Evolutionary conservation across 2,797 vertebrate genomes (phyloP), one percentile per base, ranked within the genome.

Genomic region (Epinephelus malabaricus): DNA sequence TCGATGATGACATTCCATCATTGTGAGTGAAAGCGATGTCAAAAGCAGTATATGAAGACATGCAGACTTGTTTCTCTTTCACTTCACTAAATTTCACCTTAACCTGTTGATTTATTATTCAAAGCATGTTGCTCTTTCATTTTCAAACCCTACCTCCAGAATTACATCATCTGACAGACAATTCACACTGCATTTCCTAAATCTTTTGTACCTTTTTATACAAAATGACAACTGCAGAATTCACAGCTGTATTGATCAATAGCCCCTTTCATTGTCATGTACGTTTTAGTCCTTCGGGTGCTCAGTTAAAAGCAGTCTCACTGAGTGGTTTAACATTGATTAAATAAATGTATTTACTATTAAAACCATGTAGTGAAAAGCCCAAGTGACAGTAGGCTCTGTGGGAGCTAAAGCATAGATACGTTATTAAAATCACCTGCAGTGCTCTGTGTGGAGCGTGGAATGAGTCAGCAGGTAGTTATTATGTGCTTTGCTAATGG

Each of bases 401-500:
- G 62, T 34, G 49, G 59, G 69, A 64, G 58, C 30, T 8, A 11
- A 60, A 70, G 27, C 65, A 51, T 45, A 18, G 19, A 71, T 18
- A 3, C 40, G 49, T 60, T 47, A 76, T 66, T 79, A 45, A 78
- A 78, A 69, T 63, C 34, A 59, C 74, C 66, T 40, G 63, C 83
- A 46, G 69, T 2, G 73, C 60, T 67, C 74, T 46, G 63, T 47
- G 49, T 59, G 50, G 40, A 78, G 63, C 53, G 1, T 5, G 13
- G 17, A 66, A 68, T 63, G 72, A 85, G 69, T 80, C 85, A 68
- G 73, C 81, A 79, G 78, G 72, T 53, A 34, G 73, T 72, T 55
- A 53, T 77, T 79, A 69, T 78, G 30, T 25, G 56, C 34, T 87
- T 63, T 69, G 25, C 55, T 73, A 84, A 85, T 77, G 78, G 73